Percentiles rank a stretch among this genome's conserved stretches.
Evolutionary conservation across 35 echinoderm and acorn worm genomes (phyloP).

Genomic region (Ophiothrix spiculata): DNA sequence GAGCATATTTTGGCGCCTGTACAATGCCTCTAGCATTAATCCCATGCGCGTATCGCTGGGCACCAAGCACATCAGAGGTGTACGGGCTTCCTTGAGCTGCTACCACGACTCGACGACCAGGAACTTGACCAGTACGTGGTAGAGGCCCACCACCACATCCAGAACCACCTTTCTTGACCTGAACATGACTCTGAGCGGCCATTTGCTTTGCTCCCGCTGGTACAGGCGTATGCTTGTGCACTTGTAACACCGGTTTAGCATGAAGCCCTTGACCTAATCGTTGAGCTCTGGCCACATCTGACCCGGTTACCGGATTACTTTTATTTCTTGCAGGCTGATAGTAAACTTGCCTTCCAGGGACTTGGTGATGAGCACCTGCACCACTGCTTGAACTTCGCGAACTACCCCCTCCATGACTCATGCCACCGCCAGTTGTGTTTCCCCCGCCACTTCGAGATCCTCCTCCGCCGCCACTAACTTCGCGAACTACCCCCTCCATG

Average conservation of each 20-base stretch:
- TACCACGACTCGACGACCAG: background rate
- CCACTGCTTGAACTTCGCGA: too few species aligned
- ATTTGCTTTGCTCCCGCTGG: background rate
- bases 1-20: background rate
- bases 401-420: background rate
- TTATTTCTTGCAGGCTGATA: background rate
- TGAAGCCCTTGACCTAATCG: background rate
- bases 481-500: too few species aligned
- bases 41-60: background rate
- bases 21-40: background rate
- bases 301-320: background rate
- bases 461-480: too few species aligned
- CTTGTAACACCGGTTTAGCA: background rate
- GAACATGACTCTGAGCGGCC: background rate
- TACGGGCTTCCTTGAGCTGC: background rate
- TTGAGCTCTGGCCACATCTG: background rate
- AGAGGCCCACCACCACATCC: background rate
- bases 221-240: background rate
- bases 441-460: background rate
- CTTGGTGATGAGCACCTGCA: background rate
- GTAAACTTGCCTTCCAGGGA: background rate
- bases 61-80: background rate
- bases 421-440: background rate
- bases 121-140: background rate
- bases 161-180: background rate